A percentile compares a stretch with the other conserved stretches of the same genome.
Conservation (phyloP, 2,113 vertebrate species). For the Cynopterus brachyotis region DNA sequence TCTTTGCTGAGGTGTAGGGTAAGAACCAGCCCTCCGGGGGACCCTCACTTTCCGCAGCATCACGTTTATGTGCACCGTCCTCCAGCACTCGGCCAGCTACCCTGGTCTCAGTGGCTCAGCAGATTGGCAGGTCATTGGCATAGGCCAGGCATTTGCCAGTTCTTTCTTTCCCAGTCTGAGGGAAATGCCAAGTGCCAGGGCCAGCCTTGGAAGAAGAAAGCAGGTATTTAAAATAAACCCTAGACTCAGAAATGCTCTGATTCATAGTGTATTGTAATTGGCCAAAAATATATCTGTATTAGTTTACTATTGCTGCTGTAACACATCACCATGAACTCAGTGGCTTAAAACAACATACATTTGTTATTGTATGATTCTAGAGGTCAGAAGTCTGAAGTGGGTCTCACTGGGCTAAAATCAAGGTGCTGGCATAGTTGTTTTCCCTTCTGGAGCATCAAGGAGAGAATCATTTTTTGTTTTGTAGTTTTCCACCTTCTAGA, state of each 20-base stretch:
- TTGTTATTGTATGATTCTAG: not conserved
- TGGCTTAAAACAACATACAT: not conserved
- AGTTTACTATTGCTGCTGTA: not conserved
- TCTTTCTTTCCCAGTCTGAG: not conserved
- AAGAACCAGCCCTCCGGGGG: not conserved
- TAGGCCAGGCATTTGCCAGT: not conserved
- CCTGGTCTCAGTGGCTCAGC: not conserved
- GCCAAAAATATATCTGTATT: not conserved
- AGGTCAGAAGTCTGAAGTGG: not conserved
- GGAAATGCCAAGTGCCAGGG: not conserved
- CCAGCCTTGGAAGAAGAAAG: not conserved
- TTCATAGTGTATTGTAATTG: not conserved
- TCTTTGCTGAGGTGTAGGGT: not conserved
- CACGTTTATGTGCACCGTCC: not conserved
- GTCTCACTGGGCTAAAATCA: not conserved
- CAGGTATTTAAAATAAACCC: not conserved
- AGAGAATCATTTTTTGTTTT: not conserved
- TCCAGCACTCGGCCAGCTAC: not conserved
- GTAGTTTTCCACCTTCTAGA: not conserved
- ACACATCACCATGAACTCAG: not conserved
- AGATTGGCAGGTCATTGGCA: not conserved
- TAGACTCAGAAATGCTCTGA: not conserved
- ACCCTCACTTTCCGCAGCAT: not conserved
- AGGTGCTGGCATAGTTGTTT: not conserved
- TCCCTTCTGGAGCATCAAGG: not conserved